phyloP scores from a whole-genome alignment of 2,888 invertebrate genomes.

The Spicauda simplicius region DNA sequence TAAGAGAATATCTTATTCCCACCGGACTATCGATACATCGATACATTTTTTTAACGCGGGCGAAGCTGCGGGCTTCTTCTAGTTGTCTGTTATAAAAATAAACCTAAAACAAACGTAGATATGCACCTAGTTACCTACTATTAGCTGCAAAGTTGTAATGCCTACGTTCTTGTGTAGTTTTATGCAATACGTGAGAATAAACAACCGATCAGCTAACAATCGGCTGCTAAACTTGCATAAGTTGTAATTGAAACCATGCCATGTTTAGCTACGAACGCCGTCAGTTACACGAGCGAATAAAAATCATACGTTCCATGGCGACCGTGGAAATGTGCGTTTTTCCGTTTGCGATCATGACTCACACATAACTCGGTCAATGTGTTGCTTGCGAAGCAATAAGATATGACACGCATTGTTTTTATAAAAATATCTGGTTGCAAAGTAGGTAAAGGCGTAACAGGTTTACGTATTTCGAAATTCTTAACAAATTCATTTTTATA shows the following conservation, averaged over 20 bases:
- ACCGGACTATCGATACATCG: too few species aligned
- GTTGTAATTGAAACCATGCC: slow-evolving; percentile 27
- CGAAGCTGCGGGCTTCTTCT: too few species aligned
- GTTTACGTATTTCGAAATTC: too few species aligned
- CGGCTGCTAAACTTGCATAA: slow-evolving; percentile 4
- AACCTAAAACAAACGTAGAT: too few species aligned
- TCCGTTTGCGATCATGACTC: slow-evolving; percentile 49
- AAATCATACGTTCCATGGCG: slow-evolving; percentile 15
- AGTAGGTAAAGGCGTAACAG: not conserved
- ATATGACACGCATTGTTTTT: slow-evolving; percentile 31
- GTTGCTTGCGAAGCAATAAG: slow-evolving; percentile 40
- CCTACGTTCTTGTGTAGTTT: not conserved
- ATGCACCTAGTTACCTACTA: too few species aligned
- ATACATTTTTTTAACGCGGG: too few species aligned
- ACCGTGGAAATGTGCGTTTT: slow-evolving; percentile 43
- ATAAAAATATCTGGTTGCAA: not conserved
- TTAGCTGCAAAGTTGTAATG: not conserved
- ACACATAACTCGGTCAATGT: slow-evolving; percentile 49
- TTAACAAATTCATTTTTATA: too few species aligned
- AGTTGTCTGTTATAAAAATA: too few species aligned
- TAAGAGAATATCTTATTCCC: too few species aligned
- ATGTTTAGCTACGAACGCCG: slow-evolving; percentile 20
- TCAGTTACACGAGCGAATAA: slow-evolving; percentile 20
- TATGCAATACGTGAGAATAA: slow-evolving; percentile 1
- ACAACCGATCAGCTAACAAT: slow-evolving; percentile 7